Percentiles rank a stretch among this genome's conserved stretches.
phyloP scores from a whole-genome alignment of 2,797 vertebrate genomes.

The Melanotaenia parkinsoni region DNA sequence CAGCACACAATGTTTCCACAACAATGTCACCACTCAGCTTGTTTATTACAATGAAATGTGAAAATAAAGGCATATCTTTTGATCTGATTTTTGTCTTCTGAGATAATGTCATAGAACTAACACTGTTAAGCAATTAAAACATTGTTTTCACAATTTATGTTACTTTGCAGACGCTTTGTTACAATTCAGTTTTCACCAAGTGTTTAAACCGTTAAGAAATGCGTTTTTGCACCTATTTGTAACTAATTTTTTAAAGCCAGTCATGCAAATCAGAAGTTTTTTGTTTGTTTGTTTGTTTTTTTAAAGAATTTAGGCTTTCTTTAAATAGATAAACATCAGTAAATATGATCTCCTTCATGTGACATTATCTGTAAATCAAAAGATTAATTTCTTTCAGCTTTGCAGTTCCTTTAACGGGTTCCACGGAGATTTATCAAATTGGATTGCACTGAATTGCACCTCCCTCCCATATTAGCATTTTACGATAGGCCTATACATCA shows the following conservation, averaged over 20 bases:
- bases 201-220: not conserved
- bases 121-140: not conserved
- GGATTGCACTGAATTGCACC: not conserved
- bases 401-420: not conserved
- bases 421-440: not conserved
- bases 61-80: not conserved
- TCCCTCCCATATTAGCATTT: not conserved
- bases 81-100: not conserved
- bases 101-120: not conserved
- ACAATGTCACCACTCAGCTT: conserved; percentile 1
- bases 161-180: not conserved
- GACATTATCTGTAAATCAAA: conserved; percentile 11
- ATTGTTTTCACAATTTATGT: not conserved
- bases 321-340: not conserved
- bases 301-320: not conserved
- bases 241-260: not conserved
- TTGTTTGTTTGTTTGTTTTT: not conserved
- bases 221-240: not conserved
- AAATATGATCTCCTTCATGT: not conserved
- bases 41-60: not conserved
- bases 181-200: not conserved
- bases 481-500: conserved; percentile 6
- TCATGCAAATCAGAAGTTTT: not conserved
- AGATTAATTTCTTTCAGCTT: not conserved
- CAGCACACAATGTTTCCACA: conserved; percentile 21